A percentile compares a stretch with the other conserved stretches of the same genome.
Conservation (phyloP, 2,888 invertebrate species). For the Acrobasis suavella region DNA sequence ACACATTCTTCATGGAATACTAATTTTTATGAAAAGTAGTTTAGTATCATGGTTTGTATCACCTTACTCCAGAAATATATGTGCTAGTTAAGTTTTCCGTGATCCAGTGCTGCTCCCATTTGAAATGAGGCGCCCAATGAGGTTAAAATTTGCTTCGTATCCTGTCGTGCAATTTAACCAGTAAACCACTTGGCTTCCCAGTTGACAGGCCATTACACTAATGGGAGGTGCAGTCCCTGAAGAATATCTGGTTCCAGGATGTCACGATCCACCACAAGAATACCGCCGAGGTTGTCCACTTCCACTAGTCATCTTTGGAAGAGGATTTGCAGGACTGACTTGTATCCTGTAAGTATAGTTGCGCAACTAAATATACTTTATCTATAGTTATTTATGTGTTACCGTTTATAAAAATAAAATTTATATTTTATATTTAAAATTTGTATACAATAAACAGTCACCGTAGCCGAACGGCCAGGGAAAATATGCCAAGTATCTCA, state of each 20-base stretch:
- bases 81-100: no score
- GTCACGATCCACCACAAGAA: conserved; percentile 79
- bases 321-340: background rate
- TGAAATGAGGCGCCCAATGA: no score
- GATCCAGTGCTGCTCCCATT: no score
- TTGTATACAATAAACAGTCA: no score
- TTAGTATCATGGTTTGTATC: no score
- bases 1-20: background rate
- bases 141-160: conserved; percentile 41
- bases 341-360: background rate
- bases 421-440: no score
- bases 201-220: conserved; percentile 76
- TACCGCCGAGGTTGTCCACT: conserved; percentile 54
- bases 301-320: background rate
- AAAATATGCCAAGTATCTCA: no score
- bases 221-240: conserved; percentile 57
- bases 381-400: no score
- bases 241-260: conserved; percentile 76
- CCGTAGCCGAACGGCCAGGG: no score
- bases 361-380: background rate
- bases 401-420: no score
- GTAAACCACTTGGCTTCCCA: conserved; percentile 80
- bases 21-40: no score
- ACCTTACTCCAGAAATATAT: no score
- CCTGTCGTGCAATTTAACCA: conserved; percentile 73